These are phyloP conservation scores for Circaetus cinerascens DNA, from an alignment of 2,113 vertebrate species.

Conservation along the genomic window DNA sequence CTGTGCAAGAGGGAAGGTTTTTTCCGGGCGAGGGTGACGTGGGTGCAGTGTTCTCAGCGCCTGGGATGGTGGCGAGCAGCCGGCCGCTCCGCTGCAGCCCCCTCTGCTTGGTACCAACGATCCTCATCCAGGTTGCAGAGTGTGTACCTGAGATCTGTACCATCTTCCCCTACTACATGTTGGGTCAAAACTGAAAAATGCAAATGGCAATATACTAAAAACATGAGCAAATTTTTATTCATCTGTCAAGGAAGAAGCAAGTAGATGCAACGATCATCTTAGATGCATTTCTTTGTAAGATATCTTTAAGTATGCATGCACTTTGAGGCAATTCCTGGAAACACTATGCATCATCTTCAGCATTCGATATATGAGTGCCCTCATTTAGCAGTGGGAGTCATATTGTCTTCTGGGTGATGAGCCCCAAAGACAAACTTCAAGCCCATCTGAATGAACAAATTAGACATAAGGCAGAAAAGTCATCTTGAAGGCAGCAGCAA, in stretches of 20 bases:
- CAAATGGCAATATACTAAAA: background rate
- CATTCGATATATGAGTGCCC: background rate
- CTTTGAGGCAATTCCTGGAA: background rate
- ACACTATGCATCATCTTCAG: background rate
- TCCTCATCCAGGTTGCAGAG: background rate
- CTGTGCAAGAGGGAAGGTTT: background rate
- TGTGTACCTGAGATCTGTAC: background rate
- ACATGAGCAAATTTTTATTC: background rate
- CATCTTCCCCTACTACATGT: background rate
- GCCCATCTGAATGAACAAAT: background rate
- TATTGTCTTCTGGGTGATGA: background rate
- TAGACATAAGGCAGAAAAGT: background rate
- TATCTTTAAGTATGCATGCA: background rate
- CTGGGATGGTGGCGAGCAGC: background rate
- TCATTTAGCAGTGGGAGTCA: background rate
- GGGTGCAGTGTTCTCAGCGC: background rate
- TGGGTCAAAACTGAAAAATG: background rate
- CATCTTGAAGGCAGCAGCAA: background rate
- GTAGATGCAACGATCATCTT: background rate
- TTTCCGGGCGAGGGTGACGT: fast-evolving
- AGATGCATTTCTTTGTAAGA: background rate
- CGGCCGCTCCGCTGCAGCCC: fast-evolving
- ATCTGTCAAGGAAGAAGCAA: background rate
- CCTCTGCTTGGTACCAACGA: background rate
- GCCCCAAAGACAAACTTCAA: background rate